These are phyloP conservation scores for Antheraea assamensis DNA, from an alignment of 2,888 invertebrate species.

Conservation along the genomic window DNA sequence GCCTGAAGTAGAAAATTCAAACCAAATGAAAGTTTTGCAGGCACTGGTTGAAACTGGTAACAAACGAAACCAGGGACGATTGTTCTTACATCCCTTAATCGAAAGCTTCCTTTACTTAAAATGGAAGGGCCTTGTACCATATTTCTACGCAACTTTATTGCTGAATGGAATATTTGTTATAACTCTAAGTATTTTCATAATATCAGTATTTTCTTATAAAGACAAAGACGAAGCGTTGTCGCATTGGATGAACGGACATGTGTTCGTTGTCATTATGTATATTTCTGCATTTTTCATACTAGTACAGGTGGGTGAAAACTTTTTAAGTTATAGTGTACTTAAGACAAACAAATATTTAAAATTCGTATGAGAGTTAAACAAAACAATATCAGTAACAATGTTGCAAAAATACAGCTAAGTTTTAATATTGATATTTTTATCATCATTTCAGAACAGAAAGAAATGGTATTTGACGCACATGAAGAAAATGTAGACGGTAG, in stretches of 20 bases:
- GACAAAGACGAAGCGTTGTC: constrained; percentile 27
- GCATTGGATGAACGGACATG: constrained; percentile 12
- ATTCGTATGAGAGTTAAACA: too few relatives aligned
- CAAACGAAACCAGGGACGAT: constrained; percentile 46
- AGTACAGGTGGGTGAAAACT: constrained; percentile 9
- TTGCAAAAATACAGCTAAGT: too few relatives aligned
- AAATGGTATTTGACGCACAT: too few relatives aligned
- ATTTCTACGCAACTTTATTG: constrained; percentile 53
- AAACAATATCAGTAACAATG: too few relatives aligned
- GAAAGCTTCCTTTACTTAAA: constrained; percentile 65
- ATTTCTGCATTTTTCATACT: constrained; percentile 15
- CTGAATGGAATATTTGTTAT: constrained; percentile 55
- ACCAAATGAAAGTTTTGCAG: constrained; percentile 25
- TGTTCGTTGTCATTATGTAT: neutral
- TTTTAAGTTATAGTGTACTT: too few relatives aligned
- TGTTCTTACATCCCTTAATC: constrained; percentile 63
- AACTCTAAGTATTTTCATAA: constrained; percentile 50
- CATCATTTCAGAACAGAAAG: too few relatives aligned
- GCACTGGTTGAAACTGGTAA: constrained; percentile 51
- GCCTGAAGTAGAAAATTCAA: constrained; percentile 30
- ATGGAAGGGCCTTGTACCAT: constrained; percentile 56
- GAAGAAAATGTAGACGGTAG: too few relatives aligned
- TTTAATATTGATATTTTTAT: too few relatives aligned
- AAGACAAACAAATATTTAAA: too few relatives aligned
- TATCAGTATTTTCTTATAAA: constrained; percentile 36